phyloP scores from a whole-genome alignment of 2,797 vertebrate species.

The Synaphobranchus kaupii region DNA sequence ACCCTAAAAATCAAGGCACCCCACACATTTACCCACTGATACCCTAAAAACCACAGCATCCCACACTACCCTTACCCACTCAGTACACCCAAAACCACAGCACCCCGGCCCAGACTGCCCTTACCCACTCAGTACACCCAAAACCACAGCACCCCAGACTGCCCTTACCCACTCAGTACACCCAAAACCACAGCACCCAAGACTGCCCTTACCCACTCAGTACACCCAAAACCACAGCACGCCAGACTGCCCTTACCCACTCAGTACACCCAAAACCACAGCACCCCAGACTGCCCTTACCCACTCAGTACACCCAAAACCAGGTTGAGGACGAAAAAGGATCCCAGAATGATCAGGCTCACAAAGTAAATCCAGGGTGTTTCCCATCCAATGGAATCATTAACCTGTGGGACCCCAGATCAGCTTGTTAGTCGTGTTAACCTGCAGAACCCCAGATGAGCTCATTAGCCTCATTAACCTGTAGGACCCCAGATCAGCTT shows the following conservation, averaged over 20 bases:
- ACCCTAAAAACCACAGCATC: background rate
- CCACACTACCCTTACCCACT: background rate
- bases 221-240: background rate
- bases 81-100: constrained; percentile 7
- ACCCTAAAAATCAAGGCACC: too few relatives aligned
- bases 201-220: background rate
- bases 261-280: constrained; percentile 9
- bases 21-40: too few relatives aligned
- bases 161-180: background rate
- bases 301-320: constrained; percentile 98
- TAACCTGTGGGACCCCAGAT: constrained; percentile 33
- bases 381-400: constrained; percentile 88
- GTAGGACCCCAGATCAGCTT: constrained; percentile 18
- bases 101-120: constrained; percentile 49
- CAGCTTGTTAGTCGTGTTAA: constrained; percentile 58
- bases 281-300: constrained; percentile 73
- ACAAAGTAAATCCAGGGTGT: constrained; percentile 99
- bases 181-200: constrained; percentile 5
- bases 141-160: constrained; percentile 29
- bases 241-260: background rate
- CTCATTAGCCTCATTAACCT: constrained; percentile 65
- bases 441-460: constrained; percentile 20
- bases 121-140: constrained; percentile 98
- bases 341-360: constrained; percentile 98
- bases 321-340: constrained; percentile 99